A percentile compares a stretch with the other conserved stretches of the same genome.
Conservation (phyloP, 2,113 vertebrate genomes). For the Pontoporia blainvillei region DNA sequence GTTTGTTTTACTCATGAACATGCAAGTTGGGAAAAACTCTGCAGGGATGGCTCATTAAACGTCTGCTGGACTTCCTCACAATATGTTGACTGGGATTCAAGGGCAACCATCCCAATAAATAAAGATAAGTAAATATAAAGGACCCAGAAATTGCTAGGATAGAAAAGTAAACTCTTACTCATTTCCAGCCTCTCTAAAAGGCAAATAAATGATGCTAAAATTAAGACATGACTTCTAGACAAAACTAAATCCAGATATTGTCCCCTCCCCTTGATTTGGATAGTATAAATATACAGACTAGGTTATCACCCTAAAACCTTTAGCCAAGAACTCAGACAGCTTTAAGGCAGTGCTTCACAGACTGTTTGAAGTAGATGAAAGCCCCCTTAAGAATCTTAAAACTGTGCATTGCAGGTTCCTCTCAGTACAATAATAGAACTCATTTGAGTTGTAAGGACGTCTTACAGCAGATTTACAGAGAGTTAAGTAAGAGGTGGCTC, state of each 20-base stretch:
- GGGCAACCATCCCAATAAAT: not conserved
- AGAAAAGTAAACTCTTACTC: too few relatives aligned
- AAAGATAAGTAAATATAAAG: not conserved
- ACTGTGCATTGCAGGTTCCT: not conserved
- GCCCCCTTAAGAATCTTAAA: not conserved
- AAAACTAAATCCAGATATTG: not conserved
- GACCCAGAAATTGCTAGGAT: not conserved
- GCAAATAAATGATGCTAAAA: not conserved
- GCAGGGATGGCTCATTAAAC: not conserved
- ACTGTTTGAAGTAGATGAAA: not conserved
- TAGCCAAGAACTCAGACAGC: not conserved
- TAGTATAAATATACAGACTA: not conserved
- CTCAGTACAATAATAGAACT: not conserved
- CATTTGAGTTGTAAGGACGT: not conserved
- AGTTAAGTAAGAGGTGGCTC: not conserved
- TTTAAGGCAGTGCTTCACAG: not conserved
- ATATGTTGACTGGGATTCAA: not conserved
- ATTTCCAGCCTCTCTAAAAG: not conserved
- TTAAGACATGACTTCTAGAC: not conserved
- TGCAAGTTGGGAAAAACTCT: not conserved
- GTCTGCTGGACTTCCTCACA: not conserved
- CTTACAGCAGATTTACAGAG: not conserved
- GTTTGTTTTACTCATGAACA: not conserved
- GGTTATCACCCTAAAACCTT: not conserved
- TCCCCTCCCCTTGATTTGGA: not conserved